Base-by-base conservation (phyloP, 2,888 invertebrate genomes). In the Sarcophaga carnaria region DNA sequence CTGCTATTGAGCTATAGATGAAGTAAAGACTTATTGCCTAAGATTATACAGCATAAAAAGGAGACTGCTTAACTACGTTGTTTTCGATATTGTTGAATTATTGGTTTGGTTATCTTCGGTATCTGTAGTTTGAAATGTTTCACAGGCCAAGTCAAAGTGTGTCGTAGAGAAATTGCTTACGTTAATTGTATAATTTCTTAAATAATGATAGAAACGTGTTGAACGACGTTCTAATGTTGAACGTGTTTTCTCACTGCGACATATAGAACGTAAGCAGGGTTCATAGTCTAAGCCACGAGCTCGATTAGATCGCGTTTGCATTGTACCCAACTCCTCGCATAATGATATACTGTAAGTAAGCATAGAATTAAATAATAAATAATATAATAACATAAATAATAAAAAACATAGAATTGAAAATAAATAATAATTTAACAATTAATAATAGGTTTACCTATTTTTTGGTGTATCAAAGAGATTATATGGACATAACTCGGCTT, bases 191-290 rank as follows among this genome's bases (percentile, higher is more conserved):
- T 95, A 91, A 72, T 95, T 95, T 89, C 95, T 95, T n/a, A 97
- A 94, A 93, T 97, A 97, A 92, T 97, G 96, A 93, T 96, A 96
- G 93, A 96, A 97, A 80, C 97, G 94, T 90, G 96, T 96, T 86
- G 96, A 95, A 85, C 97, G 94, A 91, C 96, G 96, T 70, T 95
- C 94, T 20, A 88, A 77, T 0, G 88, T 85, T 54, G 95, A 94
- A 90, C 96, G 95, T 17, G 90, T 90, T 89, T 95, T 95, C 91
- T 97, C 97, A 64, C 95, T 94, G 88, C 96, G 95, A 88, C 96
- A 96, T 80, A 97, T 96, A 20, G 94, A 93, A 54, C 97, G 94
- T 88, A 97, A 94, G 1, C 94, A 92, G 0, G 97, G 95, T 93
- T 97, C 95, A 91, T 96, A 97, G 93, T 97, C 97, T 77, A 95